Evolutionary conservation across 2,797 vertebrate genomes (phyloP).

Genomic region (Nyctibius grandis): DNA sequence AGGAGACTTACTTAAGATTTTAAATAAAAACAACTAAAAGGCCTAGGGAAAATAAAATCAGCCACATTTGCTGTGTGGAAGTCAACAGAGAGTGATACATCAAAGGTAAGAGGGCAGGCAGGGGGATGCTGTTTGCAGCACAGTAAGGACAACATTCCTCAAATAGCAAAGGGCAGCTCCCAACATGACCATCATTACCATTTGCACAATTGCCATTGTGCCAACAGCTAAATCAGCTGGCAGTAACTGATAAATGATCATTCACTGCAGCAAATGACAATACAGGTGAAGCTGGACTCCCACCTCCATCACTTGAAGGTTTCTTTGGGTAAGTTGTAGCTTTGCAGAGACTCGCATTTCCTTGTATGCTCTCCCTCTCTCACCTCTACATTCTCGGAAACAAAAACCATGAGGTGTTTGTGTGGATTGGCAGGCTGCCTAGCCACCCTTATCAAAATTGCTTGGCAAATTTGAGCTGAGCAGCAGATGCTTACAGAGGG

Average conservation of each 20-base stretch:
- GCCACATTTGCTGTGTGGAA: neutral
- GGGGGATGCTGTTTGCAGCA: fast-evolving
- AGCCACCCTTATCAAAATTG: neutral
- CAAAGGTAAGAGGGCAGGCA: neutral
- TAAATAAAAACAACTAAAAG: neutral
- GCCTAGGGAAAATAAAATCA: neutral
- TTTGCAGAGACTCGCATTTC: neutral
- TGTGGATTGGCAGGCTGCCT: neutral
- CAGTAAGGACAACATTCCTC: neutral
- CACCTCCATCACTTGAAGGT: neutral
- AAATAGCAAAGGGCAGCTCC: neutral
- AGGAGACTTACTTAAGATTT: neutral
- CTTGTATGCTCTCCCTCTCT: neutral
- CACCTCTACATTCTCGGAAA: neutral
- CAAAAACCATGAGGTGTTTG: neutral
- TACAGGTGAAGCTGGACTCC: fast-evolving
- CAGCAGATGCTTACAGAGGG: neutral
- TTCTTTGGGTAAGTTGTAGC: neutral
- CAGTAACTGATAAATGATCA: neutral
- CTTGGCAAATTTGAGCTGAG: neutral
- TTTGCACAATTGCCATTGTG: neutral
- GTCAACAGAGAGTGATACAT: neutral
- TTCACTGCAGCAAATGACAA: neutral
- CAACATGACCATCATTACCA: neutral
- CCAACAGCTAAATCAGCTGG: neutral